phyloP scores from a whole-genome alignment of 2,888 invertebrate species.

The Catocala nupta region DNA sequence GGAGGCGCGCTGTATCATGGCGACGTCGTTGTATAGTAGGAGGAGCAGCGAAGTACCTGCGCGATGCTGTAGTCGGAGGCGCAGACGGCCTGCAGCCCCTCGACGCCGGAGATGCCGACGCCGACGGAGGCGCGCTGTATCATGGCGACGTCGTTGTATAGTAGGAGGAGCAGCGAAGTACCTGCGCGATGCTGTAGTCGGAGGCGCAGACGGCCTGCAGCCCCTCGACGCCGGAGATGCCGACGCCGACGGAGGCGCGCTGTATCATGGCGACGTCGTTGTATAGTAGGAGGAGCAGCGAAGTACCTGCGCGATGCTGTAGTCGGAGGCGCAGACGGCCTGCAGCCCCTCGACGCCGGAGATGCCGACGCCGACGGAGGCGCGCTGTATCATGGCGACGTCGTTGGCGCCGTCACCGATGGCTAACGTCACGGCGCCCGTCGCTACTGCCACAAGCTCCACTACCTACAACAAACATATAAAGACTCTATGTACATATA shows the following conservation, averaged over 20 bases:
- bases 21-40: constrained; percentile 92
- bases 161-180: constrained; percentile 2
- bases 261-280: constrained; percentile 99
- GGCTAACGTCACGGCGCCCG: constrained; percentile 95
- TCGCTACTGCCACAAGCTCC: constrained; percentile 93
- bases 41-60: constrained; percentile 60
- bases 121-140: constrained; percentile 99
- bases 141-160: constrained; percentile 97
- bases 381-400: constrained; percentile 99
- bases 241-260: constrained; percentile 99
- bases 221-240: constrained; percentile 99
- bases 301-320: constrained; percentile 94
- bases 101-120: constrained; percentile 98
- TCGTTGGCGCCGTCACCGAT: constrained; percentile 99
- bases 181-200: constrained; percentile 98
- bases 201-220: constrained; percentile 99
- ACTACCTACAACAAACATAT: constrained; percentile 87
- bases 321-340: constrained; percentile 99
- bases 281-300: constrained; percentile 97
- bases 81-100: constrained; percentile 99
- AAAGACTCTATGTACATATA: too few relatives aligned
- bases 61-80: constrained; percentile 99
- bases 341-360: constrained; percentile 99
- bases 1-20: constrained; percentile 99
- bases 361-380: constrained; percentile 98